These are phyloP conservation scores for Bicyclus anynana DNA, from an alignment of 1,140 invertebrate species.

Conservation along the genomic window DNA sequence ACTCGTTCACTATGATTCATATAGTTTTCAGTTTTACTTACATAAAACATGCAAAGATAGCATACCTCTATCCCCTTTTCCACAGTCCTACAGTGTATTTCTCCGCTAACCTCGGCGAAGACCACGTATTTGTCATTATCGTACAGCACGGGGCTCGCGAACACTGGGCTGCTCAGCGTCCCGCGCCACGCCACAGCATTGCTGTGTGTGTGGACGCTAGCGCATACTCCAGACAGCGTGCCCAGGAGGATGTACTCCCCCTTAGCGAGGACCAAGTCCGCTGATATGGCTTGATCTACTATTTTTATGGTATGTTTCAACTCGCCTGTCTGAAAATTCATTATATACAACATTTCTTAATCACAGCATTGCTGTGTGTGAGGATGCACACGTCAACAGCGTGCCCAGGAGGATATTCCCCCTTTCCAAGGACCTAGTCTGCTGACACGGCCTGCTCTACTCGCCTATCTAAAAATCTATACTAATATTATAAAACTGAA, in stretches of 20 bases:
- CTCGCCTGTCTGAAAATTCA: constrained; percentile 52
- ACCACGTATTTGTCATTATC: constrained; percentile 72
- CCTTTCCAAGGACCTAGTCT: too few relatives aligned
- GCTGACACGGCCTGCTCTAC: too few relatives aligned
- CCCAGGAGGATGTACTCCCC: constrained; percentile 70
- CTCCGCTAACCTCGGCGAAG: constrained; percentile 78
- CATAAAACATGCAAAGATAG: background rate
- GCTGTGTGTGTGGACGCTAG: constrained; percentile 69
- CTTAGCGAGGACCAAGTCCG: constrained; percentile 77
- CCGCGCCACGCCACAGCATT: constrained; percentile 76
- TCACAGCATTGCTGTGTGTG: too few relatives aligned
- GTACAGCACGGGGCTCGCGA: constrained; percentile 79
- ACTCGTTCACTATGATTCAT: too few relatives aligned
- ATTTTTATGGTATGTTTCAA: constrained; percentile 48
- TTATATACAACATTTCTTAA: too few relatives aligned
- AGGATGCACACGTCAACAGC: too few relatives aligned
- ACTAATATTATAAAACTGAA: too few relatives aligned
- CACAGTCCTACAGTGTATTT: constrained; percentile 72
- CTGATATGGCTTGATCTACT: constrained; percentile 78
- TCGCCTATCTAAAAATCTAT: too few relatives aligned
- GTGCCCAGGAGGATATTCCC: too few relatives aligned
- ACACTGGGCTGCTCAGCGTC: constrained; percentile 79
- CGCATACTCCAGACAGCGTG: constrained; percentile 78
- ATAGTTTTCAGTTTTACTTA: background rate
- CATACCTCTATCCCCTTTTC: constrained; percentile 65